phyloP scores from a whole-genome alignment of 1,140 invertebrate species.

The Pygmarrhopalites habei region DNA sequence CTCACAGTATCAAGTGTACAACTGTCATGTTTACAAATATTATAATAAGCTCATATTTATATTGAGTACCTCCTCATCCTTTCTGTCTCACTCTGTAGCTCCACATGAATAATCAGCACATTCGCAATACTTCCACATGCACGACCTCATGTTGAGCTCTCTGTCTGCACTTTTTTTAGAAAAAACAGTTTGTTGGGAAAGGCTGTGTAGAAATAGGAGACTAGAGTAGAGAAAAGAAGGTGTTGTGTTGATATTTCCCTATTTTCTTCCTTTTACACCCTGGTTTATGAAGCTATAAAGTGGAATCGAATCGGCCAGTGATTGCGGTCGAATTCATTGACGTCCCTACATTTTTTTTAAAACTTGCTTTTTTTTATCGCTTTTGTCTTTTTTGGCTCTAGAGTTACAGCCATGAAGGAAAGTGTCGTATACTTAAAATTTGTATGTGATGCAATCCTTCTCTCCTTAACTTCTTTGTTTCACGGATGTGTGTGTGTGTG shows the following conservation, averaged over 20 bases:
- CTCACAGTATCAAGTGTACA: too few relatives aligned
- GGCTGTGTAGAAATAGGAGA: not conserved
- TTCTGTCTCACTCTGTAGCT: too few relatives aligned
- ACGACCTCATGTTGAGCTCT: too few relatives aligned
- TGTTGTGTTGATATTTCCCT: not conserved
- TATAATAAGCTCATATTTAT: too few relatives aligned
- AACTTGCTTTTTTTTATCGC: not conserved
- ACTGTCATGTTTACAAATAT: too few relatives aligned
- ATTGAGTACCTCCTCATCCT: too few relatives aligned
- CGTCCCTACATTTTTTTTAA: not conserved
- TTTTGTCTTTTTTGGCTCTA: conserved; percentile 2
- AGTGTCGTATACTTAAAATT: not conserved
- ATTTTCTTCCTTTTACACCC: not conserved
- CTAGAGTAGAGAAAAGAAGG: not conserved
- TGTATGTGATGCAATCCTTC: too few relatives aligned
- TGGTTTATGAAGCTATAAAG: conserved; percentile 31
- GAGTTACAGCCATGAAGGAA: not conserved
- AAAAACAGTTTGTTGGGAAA: not conserved
- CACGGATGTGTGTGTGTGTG: not conserved
- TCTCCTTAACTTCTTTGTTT: not conserved
- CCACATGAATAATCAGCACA: too few relatives aligned
- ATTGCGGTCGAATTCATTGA: conserved; percentile 22
- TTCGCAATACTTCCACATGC: too few relatives aligned
- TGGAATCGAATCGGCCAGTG: conserved; percentile 19
- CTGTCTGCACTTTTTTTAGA: too few relatives aligned